phyloP scores from a whole-genome alignment of 2,113 vertebrate species.

The Pygathrix nemaeus region DNA sequence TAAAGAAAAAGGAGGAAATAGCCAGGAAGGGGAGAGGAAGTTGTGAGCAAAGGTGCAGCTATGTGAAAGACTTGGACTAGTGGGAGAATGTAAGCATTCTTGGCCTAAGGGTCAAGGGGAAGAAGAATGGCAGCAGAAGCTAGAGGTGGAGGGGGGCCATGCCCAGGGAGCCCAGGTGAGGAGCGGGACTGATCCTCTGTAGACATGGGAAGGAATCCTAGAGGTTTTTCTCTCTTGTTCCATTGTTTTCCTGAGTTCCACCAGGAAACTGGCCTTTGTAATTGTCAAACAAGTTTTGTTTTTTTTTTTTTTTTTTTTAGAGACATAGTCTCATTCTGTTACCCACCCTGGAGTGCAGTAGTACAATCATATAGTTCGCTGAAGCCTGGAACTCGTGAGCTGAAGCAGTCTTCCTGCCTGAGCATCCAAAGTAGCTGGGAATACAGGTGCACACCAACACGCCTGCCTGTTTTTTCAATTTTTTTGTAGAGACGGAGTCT shows the following conservation, averaged over 20 bases:
- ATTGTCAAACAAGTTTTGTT: not conserved
- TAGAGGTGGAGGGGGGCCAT: not conserved
- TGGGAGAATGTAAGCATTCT: not conserved
- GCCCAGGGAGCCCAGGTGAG: not conserved
- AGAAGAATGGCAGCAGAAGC: not conserved
- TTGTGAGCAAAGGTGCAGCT: not conserved
- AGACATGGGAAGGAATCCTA: not conserved
- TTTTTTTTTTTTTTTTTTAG: too few species aligned
- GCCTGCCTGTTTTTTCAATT: too few species aligned
- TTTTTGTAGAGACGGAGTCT: too few species aligned
- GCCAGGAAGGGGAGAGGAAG: not conserved
- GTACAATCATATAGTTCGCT: too few species aligned
- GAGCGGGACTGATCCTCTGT: not conserved
- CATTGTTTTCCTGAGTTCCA: conserved; percentile 14
- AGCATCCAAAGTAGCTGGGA: too few species aligned
- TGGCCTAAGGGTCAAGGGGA: not conserved
- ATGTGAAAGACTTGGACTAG: not conserved
- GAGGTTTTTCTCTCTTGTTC: not conserved
- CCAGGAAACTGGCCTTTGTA: not conserved
- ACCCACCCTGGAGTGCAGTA: too few species aligned
- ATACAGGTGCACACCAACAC: too few species aligned
- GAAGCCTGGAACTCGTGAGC: too few species aligned
- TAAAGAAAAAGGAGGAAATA: not conserved
- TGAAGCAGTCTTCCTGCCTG: too few species aligned
- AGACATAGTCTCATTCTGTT: too few species aligned